A percentile compares a stretch with the other conserved stretches of the same genome.
Evolutionary conservation across 2,113 vertebrate genomes (phyloP).

Genomic region (Dromaius novaehollandiae): DNA sequence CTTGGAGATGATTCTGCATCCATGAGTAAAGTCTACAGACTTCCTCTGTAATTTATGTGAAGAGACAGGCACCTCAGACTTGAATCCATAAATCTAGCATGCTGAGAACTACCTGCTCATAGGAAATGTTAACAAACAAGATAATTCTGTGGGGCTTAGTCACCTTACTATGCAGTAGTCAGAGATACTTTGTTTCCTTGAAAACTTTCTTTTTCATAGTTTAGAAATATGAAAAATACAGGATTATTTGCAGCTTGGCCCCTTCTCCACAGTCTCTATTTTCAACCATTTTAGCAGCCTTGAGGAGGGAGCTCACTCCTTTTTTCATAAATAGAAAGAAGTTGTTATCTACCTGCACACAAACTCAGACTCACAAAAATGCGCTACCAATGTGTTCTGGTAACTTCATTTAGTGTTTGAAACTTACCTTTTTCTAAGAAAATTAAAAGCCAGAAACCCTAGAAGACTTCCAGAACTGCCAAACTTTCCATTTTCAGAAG

Average conservation of each 20-base stretch:
- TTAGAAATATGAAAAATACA: not conserved
- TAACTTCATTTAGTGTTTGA: not conserved
- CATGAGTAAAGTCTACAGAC: not conserved
- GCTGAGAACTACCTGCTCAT: rapidly evolving
- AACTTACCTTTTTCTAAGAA: not conserved
- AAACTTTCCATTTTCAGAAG: not conserved
- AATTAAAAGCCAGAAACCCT: not conserved
- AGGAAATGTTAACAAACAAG: not conserved
- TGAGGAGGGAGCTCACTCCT: not conserved
- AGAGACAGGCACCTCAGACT: not conserved
- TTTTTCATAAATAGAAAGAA: not conserved
- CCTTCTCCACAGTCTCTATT: not conserved
- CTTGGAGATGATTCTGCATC: not conserved
- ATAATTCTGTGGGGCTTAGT: not conserved
- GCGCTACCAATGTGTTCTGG: not conserved
- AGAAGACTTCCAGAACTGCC: not conserved
- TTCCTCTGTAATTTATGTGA: not conserved
- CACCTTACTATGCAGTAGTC: not conserved
- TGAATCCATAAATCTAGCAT: not conserved
- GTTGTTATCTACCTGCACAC: not conserved
- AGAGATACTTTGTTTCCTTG: not conserved
- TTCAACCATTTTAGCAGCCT: not conserved
- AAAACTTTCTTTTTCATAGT: not conserved
- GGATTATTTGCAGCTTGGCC: not conserved
- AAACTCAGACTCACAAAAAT: not conserved